Base-by-base conservation (phyloP, 2,888 invertebrate genomes). In the Eumacrocentrus americanus region DNA sequence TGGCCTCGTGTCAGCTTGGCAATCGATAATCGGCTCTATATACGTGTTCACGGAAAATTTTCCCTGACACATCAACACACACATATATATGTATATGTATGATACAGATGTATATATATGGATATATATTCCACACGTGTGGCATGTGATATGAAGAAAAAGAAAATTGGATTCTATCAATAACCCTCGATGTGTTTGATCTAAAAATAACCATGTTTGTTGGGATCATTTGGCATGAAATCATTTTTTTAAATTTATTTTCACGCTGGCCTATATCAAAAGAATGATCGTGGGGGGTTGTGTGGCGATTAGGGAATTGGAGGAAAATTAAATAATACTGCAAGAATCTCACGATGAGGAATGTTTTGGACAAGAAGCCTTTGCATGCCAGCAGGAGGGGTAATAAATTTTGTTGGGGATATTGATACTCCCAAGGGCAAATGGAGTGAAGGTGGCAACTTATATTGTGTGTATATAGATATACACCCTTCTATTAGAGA, bases 351-450 rank as follows among this genome's bases (percentile, higher is more conserved):
- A n/a, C n/a, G n/a, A n/a, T n/a, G n/a, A n/a, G n/a, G n/a, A n/a
- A n/a, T n/a, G n/a, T n/a, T n/a, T n/a, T n/a, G n/a, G n/a, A n/a
- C n/a, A 18, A 16, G 18, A 40, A 18, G 11, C 18, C 40, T n/a
- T n/a, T n/a, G n/a, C n/a, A n/a, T n/a, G n/a, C n/a, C n/a, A n/a
- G n/a, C 18, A 18, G n/a, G 7, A 11, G 18, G 6, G 40, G 11
- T 18, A 20, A 40, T 40, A 40, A 52, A 52, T 40, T 52, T 38
- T 52, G 22, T 40, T 25, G 23, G 14, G 25, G 20, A 40, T 25
- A 40, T 52, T 14, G 23, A 52, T 40, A 52, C 22, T 37, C 9
- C n/a, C n/a, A 22, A 40, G 37, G 52, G 40, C 5, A 52, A 52
- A 52, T 25, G 23, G n/a, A 38, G 25, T 52, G 23, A 37, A 52